These are phyloP conservation scores for Branchipolynoe longqiensis DNA, from an alignment of 2,888 invertebrate species.

Conservation along the genomic window DNA sequence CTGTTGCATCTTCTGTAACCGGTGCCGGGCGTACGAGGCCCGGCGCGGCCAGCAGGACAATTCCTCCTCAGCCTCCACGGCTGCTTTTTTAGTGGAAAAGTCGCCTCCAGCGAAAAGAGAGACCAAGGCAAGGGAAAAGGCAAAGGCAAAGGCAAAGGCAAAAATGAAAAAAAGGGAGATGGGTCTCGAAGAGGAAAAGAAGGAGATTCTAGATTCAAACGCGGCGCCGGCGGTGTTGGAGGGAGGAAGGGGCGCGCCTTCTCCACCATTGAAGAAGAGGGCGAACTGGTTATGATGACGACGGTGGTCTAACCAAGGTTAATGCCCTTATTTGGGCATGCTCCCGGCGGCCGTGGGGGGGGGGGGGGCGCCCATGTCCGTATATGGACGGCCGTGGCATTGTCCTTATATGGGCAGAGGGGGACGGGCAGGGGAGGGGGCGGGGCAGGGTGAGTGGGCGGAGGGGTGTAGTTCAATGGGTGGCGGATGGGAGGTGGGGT, in stretches of 20 bases:
- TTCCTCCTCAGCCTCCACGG: constrained; percentile 54
- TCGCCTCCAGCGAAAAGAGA: constrained; percentile 41
- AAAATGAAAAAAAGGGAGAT: constrained; percentile 48
- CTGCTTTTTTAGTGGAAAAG: constrained; percentile 60
- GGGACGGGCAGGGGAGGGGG: neutral
- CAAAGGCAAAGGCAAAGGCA: constrained; percentile 52
- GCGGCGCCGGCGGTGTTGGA: neutral
- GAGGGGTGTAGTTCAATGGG: neutral
- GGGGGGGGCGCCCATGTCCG: too few species aligned
- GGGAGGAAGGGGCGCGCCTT: constrained; percentile 34
- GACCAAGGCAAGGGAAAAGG: constrained; percentile 43
- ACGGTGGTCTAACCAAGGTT: constrained; percentile 11
- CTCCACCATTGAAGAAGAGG: constrained; percentile 57
- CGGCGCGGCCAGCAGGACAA: constrained; percentile 39
- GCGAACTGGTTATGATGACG: constrained; percentile 55
- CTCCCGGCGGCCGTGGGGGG: neutral
- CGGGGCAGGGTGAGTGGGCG: neutral
- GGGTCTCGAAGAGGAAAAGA: constrained; percentile 41
- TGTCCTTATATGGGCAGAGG: neutral
- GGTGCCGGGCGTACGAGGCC: constrained; percentile 58
- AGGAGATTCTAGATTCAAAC: constrained; percentile 25
- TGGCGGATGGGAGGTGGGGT: neutral
- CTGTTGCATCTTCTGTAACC: constrained; percentile 64
- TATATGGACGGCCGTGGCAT: too few species aligned
- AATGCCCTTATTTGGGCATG: constrained; percentile 7